These are phyloP conservation scores for Amphimedon queenslandica DNA, from an alignment of 37 sponge, comb jelly and placozoan species.

Conservation along the genomic window DNA sequence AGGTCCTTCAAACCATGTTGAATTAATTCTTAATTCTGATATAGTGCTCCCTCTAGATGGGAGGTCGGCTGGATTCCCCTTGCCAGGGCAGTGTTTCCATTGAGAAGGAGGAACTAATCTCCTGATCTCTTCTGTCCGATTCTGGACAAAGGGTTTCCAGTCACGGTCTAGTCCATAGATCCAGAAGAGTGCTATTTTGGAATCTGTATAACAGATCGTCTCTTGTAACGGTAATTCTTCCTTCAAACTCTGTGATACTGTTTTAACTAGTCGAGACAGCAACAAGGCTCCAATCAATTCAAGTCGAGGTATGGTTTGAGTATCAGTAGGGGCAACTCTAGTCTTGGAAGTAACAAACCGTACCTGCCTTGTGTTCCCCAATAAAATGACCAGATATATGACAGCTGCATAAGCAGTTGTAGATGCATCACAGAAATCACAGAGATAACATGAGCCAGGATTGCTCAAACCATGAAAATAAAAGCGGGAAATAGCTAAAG, in stretches of 20 bases:
- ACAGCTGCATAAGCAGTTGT: constrained; percentile 12
- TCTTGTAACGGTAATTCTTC: background rate
- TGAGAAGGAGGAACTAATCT: background rate
- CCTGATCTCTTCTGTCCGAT: constrained; percentile 14
- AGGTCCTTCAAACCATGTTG: no score
- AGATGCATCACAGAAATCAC: constrained; percentile 20
- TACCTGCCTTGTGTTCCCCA: background rate
- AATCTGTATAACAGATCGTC: constrained; percentile 13
- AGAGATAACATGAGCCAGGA: background rate
- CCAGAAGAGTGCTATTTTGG: constrained; percentile 18
- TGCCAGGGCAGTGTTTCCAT: constrained; percentile 31
- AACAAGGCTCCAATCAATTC: constrained; percentile 30
- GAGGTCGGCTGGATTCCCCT: constrained; percentile 24
- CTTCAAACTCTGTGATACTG: background rate
- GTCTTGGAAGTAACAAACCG: constrained; percentile 20
- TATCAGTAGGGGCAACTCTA: constrained; percentile 7
- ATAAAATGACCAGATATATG: constrained; percentile 1
- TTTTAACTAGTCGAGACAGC: constrained; percentile 7
- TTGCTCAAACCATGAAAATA: constrained; percentile 20
- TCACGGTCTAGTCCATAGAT: constrained; percentile 36
- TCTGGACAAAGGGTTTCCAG: constrained; percentile 37
- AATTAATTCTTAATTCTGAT: no score
- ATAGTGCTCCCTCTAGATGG: constrained; percentile 22
- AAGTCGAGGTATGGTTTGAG: constrained; percentile 24
- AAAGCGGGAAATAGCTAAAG: constrained; percentile 1